phyloP scores from a whole-genome alignment of 92 coral and sea anemone genomes.

The Isaurus tuberculatus region DNA sequence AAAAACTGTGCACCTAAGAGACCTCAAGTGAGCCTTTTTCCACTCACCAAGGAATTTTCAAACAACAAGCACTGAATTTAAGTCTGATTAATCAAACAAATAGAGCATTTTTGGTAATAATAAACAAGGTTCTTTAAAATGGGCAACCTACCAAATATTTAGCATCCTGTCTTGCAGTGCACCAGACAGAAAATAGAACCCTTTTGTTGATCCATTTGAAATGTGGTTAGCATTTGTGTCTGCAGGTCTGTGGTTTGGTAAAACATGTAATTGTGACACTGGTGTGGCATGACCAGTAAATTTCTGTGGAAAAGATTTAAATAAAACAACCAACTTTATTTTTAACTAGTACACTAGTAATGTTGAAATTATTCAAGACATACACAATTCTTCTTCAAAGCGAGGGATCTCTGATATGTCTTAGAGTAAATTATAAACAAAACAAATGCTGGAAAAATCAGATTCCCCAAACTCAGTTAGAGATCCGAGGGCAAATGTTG shows the following conservation, averaged over 20 bases:
- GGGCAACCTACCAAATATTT: constrained; percentile 79
- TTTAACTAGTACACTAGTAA: background rate
- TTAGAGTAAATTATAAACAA: too few species aligned
- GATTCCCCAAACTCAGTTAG: too few species aligned
- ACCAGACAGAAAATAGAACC: constrained; percentile 91
- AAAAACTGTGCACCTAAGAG: too few species aligned
- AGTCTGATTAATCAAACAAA: too few species aligned
- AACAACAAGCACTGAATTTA: too few species aligned
- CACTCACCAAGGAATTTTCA: too few species aligned
- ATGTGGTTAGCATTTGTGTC: constrained; percentile 81
- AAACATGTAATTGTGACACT: constrained; percentile 76
- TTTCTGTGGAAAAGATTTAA: constrained; percentile 64
- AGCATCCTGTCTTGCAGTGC: constrained; percentile 90
- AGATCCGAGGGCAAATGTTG: too few species aligned
- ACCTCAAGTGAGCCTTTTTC: too few species aligned
- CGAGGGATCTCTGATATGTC: too few species aligned
- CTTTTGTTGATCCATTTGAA: constrained; percentile 67
- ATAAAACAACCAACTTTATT: background rate
- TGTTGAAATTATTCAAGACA: background rate
- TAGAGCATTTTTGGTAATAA: too few species aligned
- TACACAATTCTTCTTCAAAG: too few species aligned
- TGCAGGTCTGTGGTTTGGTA: constrained; percentile 73
- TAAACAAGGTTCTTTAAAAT: background rate
- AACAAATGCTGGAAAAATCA: too few species aligned
- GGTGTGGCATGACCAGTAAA: constrained; percentile 97